phyloP scores from a whole-genome alignment of 2,113 vertebrate genomes.

The Bostrychus sinensis region DNA sequence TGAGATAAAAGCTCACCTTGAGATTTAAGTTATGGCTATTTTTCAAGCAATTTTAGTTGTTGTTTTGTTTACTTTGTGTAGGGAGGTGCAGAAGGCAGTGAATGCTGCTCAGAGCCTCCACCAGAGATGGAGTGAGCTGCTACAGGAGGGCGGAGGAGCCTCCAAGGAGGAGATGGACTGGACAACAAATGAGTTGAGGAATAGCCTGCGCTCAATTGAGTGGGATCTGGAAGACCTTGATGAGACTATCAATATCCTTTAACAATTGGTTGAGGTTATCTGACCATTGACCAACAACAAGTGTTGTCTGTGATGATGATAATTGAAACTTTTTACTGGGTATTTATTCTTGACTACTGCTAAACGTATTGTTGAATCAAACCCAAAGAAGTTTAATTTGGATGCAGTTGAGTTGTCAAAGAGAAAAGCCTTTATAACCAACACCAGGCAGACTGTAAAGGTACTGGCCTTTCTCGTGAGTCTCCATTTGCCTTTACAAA shows the following conservation, averaged over 20 bases:
- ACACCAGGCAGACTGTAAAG: slow-evolving; percentile 90
- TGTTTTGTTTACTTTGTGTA: slow-evolving; percentile 50
- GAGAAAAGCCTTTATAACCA: slow-evolving; percentile 94
- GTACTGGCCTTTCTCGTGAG: slow-evolving; percentile 60
- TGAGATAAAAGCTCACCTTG: too few species aligned
- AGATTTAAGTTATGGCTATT: too few species aligned
- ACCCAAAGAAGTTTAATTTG: slow-evolving; percentile 97
- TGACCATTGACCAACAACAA: too few species aligned
- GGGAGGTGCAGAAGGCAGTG: slow-evolving; percentile 97
- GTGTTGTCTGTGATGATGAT: not conserved
- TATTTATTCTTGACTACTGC: slow-evolving; percentile 53
- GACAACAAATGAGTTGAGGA: slow-evolving; percentile 97
- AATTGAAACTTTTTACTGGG: not conserved
- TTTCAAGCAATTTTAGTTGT: not conserved
- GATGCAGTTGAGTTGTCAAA: slow-evolving; percentile 87
- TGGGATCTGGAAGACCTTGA: slow-evolving; percentile 98
- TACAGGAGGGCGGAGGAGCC: slow-evolving; percentile 85
- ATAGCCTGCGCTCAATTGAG: slow-evolving; percentile 96
- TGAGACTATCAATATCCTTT: slow-evolving; percentile 98
- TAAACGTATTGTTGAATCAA: slow-evolving; percentile 94
- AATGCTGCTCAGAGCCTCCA: slow-evolving; percentile 94
- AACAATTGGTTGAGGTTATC: not conserved
- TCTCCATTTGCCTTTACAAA: not conserved
- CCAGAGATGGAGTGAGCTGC: slow-evolving; percentile 92
- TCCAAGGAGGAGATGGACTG: slow-evolving; percentile 96